Evolutionary conservation across 2,113 vertebrate genomes (phyloP).

Genomic region (Propithecus coquereli): DNA sequence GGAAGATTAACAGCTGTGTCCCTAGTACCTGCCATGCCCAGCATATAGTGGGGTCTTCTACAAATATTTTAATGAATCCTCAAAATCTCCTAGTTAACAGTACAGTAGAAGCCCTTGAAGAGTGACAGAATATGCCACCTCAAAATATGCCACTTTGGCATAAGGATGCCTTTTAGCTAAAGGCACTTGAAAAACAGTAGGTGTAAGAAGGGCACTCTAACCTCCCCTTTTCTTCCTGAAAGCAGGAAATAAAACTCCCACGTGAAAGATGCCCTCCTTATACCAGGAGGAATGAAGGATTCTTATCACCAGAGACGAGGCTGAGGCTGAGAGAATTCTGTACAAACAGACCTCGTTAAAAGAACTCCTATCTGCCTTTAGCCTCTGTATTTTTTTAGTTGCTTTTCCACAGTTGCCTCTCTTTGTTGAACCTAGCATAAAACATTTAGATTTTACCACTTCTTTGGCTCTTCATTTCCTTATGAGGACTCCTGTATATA

Average conservation of each 20-base stretch:
- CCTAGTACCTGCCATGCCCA: neutral
- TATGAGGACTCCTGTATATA: neutral
- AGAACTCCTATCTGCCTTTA: neutral
- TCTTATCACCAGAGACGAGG: neutral
- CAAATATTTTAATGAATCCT: neutral
- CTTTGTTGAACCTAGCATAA: neutral
- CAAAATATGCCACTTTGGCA: neutral
- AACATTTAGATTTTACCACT: neutral
- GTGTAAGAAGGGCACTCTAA: neutral
- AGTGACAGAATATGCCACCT: neutral
- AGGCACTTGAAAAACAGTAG: neutral
- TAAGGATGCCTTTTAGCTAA: neutral
- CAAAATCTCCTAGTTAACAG: neutral
- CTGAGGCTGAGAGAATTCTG: neutral
- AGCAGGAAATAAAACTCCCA: neutral
- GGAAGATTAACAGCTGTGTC: neutral
- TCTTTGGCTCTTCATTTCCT: neutral
- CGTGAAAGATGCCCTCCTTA: neutral
- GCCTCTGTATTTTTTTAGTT: neutral
- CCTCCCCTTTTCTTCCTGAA: neutral
- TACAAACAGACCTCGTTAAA: neutral
- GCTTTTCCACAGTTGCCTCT: neutral
- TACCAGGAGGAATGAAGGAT: neutral
- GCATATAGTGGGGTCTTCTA: neutral
- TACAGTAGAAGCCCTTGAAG: neutral